A percentile compares a stretch with the other conserved stretches of the same genome.
Evolutionary conservation across 2,888 invertebrate genomes (phyloP).

Genomic region (Cheilosia pagana): DNA sequence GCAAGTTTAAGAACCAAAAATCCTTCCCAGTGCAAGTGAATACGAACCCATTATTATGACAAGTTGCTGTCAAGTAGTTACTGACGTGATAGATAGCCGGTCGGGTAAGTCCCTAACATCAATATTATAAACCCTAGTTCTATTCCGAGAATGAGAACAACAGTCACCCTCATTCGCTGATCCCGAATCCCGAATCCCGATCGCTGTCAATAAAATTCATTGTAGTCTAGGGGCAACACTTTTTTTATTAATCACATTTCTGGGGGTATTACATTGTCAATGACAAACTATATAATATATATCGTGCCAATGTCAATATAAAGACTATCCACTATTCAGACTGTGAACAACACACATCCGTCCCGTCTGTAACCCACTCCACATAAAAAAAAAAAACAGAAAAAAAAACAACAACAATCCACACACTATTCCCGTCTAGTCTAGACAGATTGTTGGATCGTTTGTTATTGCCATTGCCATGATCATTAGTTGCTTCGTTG

Average conservation of each 20-base stretch:
- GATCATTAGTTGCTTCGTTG: constrained; percentile 36
- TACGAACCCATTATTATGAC: constrained; percentile 18
- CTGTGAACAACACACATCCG: constrained; percentile 52
- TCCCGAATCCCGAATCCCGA: constrained; percentile 25
- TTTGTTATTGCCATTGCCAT: constrained; percentile 47
- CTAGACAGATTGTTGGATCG: constrained; percentile 69
- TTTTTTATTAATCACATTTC: constrained; percentile 40
- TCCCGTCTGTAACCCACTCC: constrained; percentile 45
- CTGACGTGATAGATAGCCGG: constrained; percentile 5
- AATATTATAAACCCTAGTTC: constrained; percentile 27
- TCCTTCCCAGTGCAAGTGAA: constrained; percentile 8
- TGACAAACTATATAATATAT: constrained; percentile 53
- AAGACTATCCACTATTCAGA: constrained; percentile 49
- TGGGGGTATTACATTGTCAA: constrained; percentile 72
- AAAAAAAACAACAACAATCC: constrained; percentile 44
- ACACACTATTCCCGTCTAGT: constrained; percentile 70
- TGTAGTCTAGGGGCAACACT: constrained; percentile 32
- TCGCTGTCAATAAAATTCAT: constrained; percentile 61
- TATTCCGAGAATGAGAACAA: constrained; percentile 35
- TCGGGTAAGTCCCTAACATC: constrained; percentile 44
- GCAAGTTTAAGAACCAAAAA: neutral
- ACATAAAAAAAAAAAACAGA: constrained; percentile 10
- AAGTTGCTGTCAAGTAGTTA: constrained; percentile 23
- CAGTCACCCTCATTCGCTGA: constrained; percentile 41
- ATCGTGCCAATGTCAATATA: constrained; percentile 24